Base-by-base conservation (phyloP, 2,888 invertebrate genomes). In the Machimus rusticus region DNA sequence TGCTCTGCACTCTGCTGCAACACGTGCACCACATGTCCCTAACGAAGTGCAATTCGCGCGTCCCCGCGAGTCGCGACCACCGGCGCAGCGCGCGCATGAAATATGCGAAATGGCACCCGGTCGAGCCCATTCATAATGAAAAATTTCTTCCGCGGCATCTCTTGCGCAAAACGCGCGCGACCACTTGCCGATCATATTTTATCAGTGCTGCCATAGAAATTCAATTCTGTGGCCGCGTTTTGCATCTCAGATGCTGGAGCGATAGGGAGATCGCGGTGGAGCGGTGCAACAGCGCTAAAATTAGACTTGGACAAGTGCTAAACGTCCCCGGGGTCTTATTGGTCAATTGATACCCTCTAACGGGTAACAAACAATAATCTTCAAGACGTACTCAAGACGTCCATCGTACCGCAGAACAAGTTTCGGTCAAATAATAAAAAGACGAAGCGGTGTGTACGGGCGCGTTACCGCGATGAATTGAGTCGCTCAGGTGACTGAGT, bases 261-360 rank as follows among this genome's bases (percentile, higher is more conserved):
- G 76, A 31, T 37, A 5, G 9, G 43, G 19, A 23, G 23, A 82
- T 6, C 28, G 46, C 14, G 28, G 37, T 34, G 66, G 66, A 16
- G 19, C 66, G 66, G 39, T 82, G 31, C 55, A 34, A 6, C 6
- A 9, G 34, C 55, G 81, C 82, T 82, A 82, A 82, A 82, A 82
- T 82, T 82, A 82, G 66, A 82, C 74, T 46, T 37, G 74, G 85
- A 34, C 74, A 74, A 85, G 74, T 74, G 74, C 43, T 74, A 85
- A 85, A 85, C 31, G 74, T 85, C 74, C 46, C 46, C 43, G 85
- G 74, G 51, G 85, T 66, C 82, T 39, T 51, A 23, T 46, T 28
- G 74, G 85, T 74, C 74, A 85, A 85, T 85, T 85, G 85, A 85
- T 85, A 85, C 74, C 85, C 85, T n/a, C 46, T 74, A 85, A 85